These are phyloP conservation scores for Mnemiopsis leidyi DNA, from an alignment of 37 sponge, comb jelly and placozoan genomes.

Conservation along the genomic window DNA sequence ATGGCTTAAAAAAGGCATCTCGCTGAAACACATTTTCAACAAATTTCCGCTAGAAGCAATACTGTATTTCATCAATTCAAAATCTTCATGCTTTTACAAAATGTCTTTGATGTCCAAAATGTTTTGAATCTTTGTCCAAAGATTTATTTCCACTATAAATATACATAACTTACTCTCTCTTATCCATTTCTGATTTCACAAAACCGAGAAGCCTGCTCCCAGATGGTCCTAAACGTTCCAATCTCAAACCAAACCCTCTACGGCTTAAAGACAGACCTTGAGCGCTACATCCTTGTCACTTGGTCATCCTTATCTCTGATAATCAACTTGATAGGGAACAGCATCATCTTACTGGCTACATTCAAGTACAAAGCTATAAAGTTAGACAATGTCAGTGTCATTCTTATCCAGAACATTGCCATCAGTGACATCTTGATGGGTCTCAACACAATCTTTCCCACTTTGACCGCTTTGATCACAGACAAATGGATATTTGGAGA, in stretches of 20 bases:
- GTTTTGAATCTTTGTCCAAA: too few relatives aligned
- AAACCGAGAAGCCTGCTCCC: too few relatives aligned
- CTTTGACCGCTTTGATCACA: background rate
- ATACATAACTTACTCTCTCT: too few relatives aligned
- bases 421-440: slow-evolving; percentile 36
- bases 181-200: too few relatives aligned
- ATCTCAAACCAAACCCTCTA: slow-evolving; percentile 33
- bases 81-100: too few relatives aligned
- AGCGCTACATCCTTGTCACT: background rate
- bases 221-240: background rate
- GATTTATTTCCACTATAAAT: too few relatives aligned
- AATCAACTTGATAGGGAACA: slow-evolving; percentile 26
- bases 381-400: slow-evolving; percentile 1
- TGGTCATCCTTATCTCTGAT: background rate
- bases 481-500: slow-evolving; percentile 22
- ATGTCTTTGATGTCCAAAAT: too few relatives aligned
- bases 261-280: background rate
- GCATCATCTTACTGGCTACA: slow-evolving; percentile 24
- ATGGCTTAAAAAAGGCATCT: too few relatives aligned
- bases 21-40: too few relatives aligned
- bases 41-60: too few relatives aligned
- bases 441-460: background rate
- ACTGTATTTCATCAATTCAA: too few relatives aligned
- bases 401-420: slow-evolving; percentile 38
- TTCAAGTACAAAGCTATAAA: slow-evolving; percentile 35